Conservation (phyloP, 2,113 vertebrate species). For the Barbus barbus region DNA sequence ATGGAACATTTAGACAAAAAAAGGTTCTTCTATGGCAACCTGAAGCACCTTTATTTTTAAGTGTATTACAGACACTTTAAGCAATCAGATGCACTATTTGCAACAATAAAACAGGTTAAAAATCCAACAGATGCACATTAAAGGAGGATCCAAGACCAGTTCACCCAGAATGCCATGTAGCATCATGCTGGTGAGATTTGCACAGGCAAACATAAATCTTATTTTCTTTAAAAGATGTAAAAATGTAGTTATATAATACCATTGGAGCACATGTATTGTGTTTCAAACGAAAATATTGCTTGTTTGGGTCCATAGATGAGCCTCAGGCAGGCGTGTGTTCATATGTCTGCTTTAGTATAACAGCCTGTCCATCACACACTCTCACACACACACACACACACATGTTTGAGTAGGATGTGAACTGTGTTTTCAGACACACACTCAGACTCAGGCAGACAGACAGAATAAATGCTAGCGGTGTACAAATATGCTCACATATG, state of each 20-base stretch:
- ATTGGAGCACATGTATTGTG: neutral
- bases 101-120: neutral
- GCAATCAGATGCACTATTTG: neutral
- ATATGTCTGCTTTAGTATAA: neutral
- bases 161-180: neutral
- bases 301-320: neutral
- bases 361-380: neutral
- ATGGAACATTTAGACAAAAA: too few relatives aligned
- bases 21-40: too few relatives aligned
- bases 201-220: neutral
- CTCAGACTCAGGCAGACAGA: too few relatives aligned
- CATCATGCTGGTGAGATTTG: neutral
- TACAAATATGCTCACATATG: too few relatives aligned
- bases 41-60: too few relatives aligned
- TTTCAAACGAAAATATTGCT: neutral
- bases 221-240: neutral
- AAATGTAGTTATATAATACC: too few relatives aligned
- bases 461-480: too few relatives aligned
- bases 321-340: neutral
- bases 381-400: too few relatives aligned
- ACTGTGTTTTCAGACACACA: neutral
- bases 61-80: neutral
- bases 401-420: neutral
- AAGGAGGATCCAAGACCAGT: neutral
- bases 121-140: neutral